A percentile compares a stretch with the other conserved stretches of the same genome.
Conservation (phyloP, 2,888 invertebrate genomes). For the Drosophila ustulata region DNA sequence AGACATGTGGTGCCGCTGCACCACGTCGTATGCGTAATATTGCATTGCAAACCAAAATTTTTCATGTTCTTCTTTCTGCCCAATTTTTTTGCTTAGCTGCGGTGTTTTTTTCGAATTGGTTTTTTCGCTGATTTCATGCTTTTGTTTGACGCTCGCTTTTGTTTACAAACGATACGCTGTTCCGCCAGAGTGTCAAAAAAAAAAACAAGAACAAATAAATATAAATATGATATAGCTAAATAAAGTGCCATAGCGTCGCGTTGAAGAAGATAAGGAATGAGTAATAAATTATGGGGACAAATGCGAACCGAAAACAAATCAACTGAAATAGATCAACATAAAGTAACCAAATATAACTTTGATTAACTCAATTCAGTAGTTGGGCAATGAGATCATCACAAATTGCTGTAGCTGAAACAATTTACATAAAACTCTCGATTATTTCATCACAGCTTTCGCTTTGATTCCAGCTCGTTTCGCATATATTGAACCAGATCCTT, state of each 20-base stretch:
- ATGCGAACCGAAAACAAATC: slow-evolving; percentile 5
- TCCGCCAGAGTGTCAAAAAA: slow-evolving; percentile 43
- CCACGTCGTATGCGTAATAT: slow-evolving; percentile 78
- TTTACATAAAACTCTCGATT: too few species aligned
- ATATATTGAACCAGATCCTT: slow-evolving; percentile 40
- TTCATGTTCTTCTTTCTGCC: slow-evolving; percentile 34
- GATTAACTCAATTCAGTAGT: not conserved
- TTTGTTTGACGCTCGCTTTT: slow-evolving; percentile 56
- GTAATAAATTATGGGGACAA: slow-evolving; percentile 40
- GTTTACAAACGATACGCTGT: slow-evolving; percentile 58
- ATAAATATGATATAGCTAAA: slow-evolving; percentile 45
- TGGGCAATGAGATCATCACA: not conserved
- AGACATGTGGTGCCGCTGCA: slow-evolving; percentile 42
- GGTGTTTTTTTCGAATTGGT: slow-evolving; percentile 25
- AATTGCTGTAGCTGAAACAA: not conserved
- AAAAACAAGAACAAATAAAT: slow-evolving; percentile 3
- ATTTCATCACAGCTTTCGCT: not conserved
- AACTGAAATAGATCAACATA: not conserved
- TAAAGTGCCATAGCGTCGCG: slow-evolving; percentile 61
- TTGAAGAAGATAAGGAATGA: slow-evolving; percentile 50
- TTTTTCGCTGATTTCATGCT: slow-evolving; percentile 54
- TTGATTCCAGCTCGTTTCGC: slow-evolving; percentile 26
- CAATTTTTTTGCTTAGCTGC: slow-evolving; percentile 47
- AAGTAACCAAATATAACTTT: not conserved
- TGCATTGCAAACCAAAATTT: slow-evolving; percentile 56